Percentiles rank a stretch among this genome's conserved stretches.
Conservation (phyloP, 2,113 vertebrate species). For the Coracopsis vasa region DNA sequence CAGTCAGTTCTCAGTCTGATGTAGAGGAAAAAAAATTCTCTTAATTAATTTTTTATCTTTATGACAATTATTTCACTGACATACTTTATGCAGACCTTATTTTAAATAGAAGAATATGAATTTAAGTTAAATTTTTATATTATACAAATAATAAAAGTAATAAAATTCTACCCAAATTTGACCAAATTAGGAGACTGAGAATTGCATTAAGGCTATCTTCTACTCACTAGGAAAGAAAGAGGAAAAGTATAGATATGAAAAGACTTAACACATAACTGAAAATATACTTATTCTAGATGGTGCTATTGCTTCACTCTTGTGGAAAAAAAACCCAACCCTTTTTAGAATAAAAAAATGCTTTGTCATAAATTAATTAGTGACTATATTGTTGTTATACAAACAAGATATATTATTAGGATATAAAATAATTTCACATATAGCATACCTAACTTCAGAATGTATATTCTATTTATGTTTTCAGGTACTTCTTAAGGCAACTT, state of each 20-base stretch:
- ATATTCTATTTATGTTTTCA: not conserved
- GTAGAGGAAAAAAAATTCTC: not conserved
- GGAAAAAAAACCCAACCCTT: not conserved
- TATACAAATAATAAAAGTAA: not conserved
- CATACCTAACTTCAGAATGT: not conserved
- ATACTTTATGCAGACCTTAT: not conserved
- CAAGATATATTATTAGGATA: not conserved
- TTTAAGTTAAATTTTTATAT: not conserved
- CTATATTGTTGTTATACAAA: not conserved
- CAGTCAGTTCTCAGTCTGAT: not conserved
- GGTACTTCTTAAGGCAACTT: not conserved
- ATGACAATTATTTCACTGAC: not conserved
- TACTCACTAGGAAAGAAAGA: not conserved
- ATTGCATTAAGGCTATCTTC: not conserved
- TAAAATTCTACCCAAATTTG: not conserved
- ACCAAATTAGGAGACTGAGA: not conserved
- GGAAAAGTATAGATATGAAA: not conserved
- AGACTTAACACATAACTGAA: not conserved
- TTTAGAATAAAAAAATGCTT: not conserved
- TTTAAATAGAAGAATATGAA: not conserved
- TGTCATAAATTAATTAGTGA: not conserved
- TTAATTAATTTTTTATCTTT: not conserved
- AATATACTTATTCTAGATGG: constrained; percentile 48
- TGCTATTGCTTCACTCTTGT: constrained; percentile 44
- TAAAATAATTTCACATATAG: not conserved